Evolutionary conservation across 2,113 vertebrate genomes (phyloP).

Genomic region (Egretta garzetta): DNA sequence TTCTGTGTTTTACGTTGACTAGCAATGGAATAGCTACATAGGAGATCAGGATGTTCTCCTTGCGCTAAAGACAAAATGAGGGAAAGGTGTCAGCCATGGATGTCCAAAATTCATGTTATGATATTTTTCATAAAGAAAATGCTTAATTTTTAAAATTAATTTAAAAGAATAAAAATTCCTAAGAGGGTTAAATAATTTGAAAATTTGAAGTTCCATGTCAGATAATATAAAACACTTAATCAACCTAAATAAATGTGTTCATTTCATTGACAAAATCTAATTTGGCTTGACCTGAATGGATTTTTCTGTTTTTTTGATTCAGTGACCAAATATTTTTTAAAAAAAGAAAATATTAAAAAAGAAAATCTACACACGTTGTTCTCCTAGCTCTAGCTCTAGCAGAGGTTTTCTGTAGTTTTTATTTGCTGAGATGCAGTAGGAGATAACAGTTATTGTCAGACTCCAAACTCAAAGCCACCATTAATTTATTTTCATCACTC

Average conservation of each 20-base stretch:
- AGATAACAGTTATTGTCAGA: not conserved
- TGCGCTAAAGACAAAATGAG: not conserved
- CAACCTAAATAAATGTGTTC: not conserved
- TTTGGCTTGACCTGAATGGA: not conserved
- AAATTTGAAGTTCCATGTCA: not conserved
- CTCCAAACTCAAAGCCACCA: not conserved
- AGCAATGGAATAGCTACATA: rapidly evolving
- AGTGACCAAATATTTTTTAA: not conserved
- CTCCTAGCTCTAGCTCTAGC: not conserved
- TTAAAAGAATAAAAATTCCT: not conserved
- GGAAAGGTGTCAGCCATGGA: not conserved
- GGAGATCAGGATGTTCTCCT: not conserved
- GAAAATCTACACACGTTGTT: not conserved
- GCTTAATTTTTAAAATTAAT: not conserved
- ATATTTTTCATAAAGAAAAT: not conserved
- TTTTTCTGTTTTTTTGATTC: not conserved
- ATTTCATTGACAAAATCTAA: not conserved
- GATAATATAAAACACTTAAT: not conserved
- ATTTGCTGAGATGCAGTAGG: not conserved
- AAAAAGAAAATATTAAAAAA: not conserved
- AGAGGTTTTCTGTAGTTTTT: not conserved
- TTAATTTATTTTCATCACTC: not conserved
- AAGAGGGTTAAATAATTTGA: not conserved
- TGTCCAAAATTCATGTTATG: not conserved
- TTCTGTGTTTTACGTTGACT: not conserved